A percentile compares a stretch with the other conserved stretches of the same genome.
Evolutionary conservation across 1,140 invertebrate species (phyloP).

Genomic region (Drosophila willistoni): DNA sequence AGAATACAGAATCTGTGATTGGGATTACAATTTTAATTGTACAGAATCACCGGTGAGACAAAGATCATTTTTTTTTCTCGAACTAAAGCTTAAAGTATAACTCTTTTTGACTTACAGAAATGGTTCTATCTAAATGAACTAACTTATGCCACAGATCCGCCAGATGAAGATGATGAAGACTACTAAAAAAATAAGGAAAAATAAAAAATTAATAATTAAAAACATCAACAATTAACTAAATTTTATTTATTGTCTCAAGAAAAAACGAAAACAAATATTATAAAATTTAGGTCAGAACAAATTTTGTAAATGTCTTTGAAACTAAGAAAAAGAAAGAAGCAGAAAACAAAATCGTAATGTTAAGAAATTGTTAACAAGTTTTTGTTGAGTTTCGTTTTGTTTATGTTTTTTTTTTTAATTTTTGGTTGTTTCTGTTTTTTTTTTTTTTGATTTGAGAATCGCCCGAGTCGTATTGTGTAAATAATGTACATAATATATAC

Average conservation of each 20-base stretch:
- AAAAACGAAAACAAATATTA: constrained; percentile 60
- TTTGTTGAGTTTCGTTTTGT: constrained; percentile 77
- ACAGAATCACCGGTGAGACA: constrained; percentile 83
- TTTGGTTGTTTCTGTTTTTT: not conserved
- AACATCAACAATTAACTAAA: not conserved
- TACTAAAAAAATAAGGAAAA: constrained; percentile 70
- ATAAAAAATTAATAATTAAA: constrained; percentile 30
- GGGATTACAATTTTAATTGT: constrained; percentile 86
- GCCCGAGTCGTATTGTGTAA: constrained; percentile 56
- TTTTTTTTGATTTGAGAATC: not conserved
- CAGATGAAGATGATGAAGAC: constrained; percentile 83
- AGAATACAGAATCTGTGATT: constrained; percentile 86
- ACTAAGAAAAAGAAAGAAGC: constrained; percentile 55
- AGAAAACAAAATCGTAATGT: constrained; percentile 54
- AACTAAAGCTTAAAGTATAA: no score
- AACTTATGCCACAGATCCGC: constrained; percentile 86
- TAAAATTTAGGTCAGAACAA: constrained; percentile 45
- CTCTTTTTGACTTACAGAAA: constrained; percentile 52
- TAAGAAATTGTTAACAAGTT: constrained; percentile 63
- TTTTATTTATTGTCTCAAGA: constrained; percentile 11
- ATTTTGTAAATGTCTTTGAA: constrained; percentile 42
- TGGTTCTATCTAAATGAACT: constrained; percentile 86
- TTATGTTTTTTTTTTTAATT: constrained; percentile 54
- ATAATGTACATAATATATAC: constrained; percentile 61
- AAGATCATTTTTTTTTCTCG: no score